These are phyloP conservation scores for Elephantulus edwardii DNA, from an alignment of 2,113 vertebrate species.

Conservation along the genomic window DNA sequence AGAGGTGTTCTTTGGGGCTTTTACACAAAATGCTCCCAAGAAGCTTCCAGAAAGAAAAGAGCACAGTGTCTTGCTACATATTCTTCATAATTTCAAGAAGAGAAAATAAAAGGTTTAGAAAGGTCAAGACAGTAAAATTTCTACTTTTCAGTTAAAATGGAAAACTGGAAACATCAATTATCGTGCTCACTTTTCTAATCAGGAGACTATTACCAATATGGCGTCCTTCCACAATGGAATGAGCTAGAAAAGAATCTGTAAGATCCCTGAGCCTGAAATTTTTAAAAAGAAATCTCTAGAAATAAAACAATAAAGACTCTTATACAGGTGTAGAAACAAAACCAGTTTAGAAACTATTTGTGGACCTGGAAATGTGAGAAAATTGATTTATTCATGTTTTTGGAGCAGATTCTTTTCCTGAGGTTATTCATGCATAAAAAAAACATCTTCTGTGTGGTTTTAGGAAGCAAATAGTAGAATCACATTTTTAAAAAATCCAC, in stretches of 20 bases:
- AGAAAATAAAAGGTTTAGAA: neutral
- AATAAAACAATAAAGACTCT: neutral
- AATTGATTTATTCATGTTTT: neutral
- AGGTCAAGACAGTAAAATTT: neutral
- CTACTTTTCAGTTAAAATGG: neutral
- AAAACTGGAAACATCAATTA: conserved; percentile 12
- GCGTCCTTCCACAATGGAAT: neutral
- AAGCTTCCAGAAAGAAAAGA: conserved; percentile 39
- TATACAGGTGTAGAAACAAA: neutral
- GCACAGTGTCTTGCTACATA: neutral
- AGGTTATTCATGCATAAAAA: neutral
- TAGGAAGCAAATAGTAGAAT: conserved; percentile 21
- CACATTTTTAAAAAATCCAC: conserved; percentile 23
- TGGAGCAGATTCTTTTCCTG: conserved; percentile 2
- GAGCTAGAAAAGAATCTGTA: neutral
- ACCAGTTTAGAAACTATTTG: neutral
- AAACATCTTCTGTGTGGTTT: neutral
- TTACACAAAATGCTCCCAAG: neutral
- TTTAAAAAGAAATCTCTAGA: neutral
- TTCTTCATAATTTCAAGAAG: neutral
- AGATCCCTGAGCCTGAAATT: neutral
- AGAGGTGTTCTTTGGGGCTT: neutral
- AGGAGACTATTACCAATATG: neutral
- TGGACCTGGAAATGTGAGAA: neutral
- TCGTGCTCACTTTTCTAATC: neutral